Conservation (phyloP, 1,140 invertebrate species). For the Pinna nobilis region DNA sequence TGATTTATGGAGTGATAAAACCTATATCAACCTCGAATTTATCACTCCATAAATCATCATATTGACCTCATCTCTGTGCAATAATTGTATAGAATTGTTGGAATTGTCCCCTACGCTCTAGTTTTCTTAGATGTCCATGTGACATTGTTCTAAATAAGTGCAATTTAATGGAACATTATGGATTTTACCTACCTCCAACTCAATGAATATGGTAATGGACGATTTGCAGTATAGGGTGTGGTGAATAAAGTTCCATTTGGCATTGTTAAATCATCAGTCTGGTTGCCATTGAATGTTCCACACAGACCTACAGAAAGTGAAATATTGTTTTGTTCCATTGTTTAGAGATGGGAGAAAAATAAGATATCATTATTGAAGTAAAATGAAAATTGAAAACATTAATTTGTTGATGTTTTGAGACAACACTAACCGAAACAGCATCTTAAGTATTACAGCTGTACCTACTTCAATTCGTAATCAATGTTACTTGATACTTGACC, state of each 20-base stretch:
- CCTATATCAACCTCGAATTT: no score
- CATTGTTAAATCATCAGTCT: conserved; percentile 52
- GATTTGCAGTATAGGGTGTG: conserved; percentile 3
- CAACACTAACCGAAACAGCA: no score
- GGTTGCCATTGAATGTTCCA: conserved; percentile 58
- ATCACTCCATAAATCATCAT: no score
- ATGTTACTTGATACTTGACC: no score
- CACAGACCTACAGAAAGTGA: conserved; percentile 56
- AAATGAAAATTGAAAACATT: not conserved
- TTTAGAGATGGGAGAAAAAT: not conserved
- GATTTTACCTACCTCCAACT: conserved; percentile 52
- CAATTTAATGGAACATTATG: no score
- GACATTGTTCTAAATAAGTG: conserved; percentile 54
- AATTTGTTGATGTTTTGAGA: not conserved
- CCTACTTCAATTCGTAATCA: no score
- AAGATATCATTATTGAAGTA: not conserved
- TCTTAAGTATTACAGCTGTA: no score
- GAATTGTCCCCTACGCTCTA: conserved; percentile 45
- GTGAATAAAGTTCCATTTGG: conserved; percentile 50
- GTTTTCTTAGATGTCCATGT: conserved; percentile 8
- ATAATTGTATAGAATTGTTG: not conserved
- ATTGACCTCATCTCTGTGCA: no score
- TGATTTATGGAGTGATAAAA: no score
- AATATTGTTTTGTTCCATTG: not conserved
- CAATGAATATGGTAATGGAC: conserved; percentile 46